Base-by-base conservation (phyloP, 2,797 vertebrate species). In the Macropodus opercularis region DNA sequence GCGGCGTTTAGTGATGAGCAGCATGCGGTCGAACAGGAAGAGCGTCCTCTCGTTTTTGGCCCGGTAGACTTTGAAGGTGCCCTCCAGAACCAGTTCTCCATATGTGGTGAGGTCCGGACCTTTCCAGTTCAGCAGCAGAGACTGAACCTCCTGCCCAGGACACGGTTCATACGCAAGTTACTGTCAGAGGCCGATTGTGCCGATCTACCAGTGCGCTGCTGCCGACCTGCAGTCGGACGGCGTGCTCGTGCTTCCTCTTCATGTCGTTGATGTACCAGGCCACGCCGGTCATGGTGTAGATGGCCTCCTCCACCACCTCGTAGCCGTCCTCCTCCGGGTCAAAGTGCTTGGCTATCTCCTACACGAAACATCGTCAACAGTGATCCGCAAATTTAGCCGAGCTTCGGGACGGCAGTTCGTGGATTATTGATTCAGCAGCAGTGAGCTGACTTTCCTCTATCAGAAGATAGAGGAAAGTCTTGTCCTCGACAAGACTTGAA, bases 211-310 rank as follows among this genome's bases (percentile, higher is more conserved):
- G 24, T 51, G 13, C 13, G n/a, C 11, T 11, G 38, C 19, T 12
- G 1, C 4, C 24, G 19, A 97, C 96, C 96, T 98, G 96, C 57
- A 96, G 92, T 9, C 96, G 86, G 60, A 98, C 93, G 0, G 96
- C 95, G 0, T 98, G 96, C 46, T 98, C 97, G 0, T 98, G 97
- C n/a, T 95, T 95, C 85, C 97, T 93, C 87, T 98, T 98, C 97
- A 98, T 98, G 83, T 97, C 96, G 0, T 98, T 98, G 87, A 98
- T 98, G 90, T 96, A 97, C 95, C 95, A 98, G 35, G 97, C 97
- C 23, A 98, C 96, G 0, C 94, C 94, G 0, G 96, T 98, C 97
- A 98, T 98, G 73, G 95, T 98, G 86, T 94, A 92, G 0, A 98
- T 97, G 24, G 97, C 96, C 38, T 97, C 95, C 75, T 96, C 94